These are phyloP conservation scores for Penaeus monodon DNA, from an alignment of 2,888 invertebrate genomes.

Conservation along the genomic window DNA sequence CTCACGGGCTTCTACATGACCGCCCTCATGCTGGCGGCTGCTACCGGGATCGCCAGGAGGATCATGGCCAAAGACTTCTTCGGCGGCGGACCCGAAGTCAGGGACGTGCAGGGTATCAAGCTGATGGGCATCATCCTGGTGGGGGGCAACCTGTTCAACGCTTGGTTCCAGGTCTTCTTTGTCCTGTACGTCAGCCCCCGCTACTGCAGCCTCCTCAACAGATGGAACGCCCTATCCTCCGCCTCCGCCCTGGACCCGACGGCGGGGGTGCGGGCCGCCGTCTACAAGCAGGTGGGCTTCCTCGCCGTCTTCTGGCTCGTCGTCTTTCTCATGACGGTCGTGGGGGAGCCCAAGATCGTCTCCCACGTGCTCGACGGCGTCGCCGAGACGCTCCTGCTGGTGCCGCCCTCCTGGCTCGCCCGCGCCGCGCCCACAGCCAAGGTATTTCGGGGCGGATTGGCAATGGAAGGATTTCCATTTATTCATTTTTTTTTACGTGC, in stretches of 20 bases:
- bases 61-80: background rate
- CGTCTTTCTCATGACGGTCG: conserved; percentile 19
- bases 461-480: no score
- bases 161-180: conserved; percentile 28
- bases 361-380: conserved; percentile 26
- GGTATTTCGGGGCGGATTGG: background rate
- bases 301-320: conserved; percentile 17
- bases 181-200: background rate
- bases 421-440: background rate
- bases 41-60: conserved; percentile 8
- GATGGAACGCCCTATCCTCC: conserved; percentile 11
- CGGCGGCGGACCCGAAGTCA: background rate
- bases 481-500: no score
- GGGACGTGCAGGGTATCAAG: conserved; percentile 15
- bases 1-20: conserved; percentile 27
- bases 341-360: conserved; percentile 15
- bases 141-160: conserved; percentile 33
- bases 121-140: conserved; percentile 32
- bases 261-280: conserved; percentile 6
- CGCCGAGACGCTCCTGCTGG: conserved; percentile 12
- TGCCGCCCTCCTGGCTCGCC: conserved; percentile 3
- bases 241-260: background rate
- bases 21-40: background rate
- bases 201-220: conserved; percentile 30
- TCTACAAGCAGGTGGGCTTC: conserved; percentile 19